Evolutionary conservation across 2,888 invertebrate genomes (phyloP), one percentile per base, ranked within the genome.

Genomic region (Apotomis capreana): DNA sequence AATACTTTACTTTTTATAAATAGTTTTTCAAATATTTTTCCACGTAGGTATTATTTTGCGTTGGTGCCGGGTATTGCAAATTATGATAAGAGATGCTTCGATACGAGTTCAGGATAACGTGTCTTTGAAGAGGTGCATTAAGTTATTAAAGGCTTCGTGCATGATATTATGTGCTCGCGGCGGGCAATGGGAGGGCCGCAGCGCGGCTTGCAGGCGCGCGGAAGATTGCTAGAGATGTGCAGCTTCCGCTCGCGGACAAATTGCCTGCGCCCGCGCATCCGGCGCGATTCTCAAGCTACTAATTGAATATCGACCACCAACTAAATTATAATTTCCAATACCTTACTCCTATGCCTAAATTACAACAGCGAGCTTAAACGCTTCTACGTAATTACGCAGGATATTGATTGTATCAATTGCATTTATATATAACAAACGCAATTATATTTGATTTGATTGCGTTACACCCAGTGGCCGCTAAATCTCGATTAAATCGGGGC

Each of bases 401-500:
- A 71, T 68, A 71, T 74, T 52, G 55, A 73, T 73, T 52, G 51
- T 54, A 55, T 57, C 13, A 46, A 10, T 49, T 13, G 12, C 12
- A 13, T 44, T 63, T 26, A 40, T 12, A 57, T 71, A 12, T 44
- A 74, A 77, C 67, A 74, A 69, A 59, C 59, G 68, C 55, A 36
- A 61, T 36, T 44, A 63, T 64, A 40, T 68, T 55, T 73, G 52
- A 73, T 73, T 68, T 74, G 70, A 74, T 75, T 62, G 74, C 70
- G 81, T 75, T 80, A 79, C 81, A 80, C 81, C 77, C 81, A 82
- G 80, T 87, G 84, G 87, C 85, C 84, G 88, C 89, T 89, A 86
- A 87, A 88, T 87, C 87, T 89, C 86, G 88, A 90, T 91, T 88
- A 84, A 88, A 89, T 86, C 87, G 84, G 82, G 90, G 89, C 89